phyloP scores from a whole-genome alignment of 2,113 vertebrate genomes.

The Nothobranchius furzeri region DNA sequence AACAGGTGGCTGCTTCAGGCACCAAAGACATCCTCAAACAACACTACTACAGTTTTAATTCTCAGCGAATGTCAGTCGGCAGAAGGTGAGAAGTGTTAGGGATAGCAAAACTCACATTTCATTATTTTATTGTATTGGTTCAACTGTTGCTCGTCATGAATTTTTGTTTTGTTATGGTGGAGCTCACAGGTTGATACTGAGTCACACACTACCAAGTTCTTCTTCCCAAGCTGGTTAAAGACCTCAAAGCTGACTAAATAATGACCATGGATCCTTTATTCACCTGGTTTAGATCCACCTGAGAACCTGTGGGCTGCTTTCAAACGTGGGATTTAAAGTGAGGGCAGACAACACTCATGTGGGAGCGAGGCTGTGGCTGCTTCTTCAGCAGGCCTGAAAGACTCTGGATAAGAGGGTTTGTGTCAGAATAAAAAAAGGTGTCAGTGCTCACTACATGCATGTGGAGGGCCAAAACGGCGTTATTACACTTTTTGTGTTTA shows the following conservation, averaged over 20 bases:
- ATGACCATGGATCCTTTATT: slow-evolving; percentile 7
- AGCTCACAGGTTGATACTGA: too few relatives aligned
- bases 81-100: too few relatives aligned
- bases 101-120: too few relatives aligned
- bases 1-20: too few relatives aligned
- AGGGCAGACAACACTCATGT: slow-evolving; percentile 1
- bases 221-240: neutral
- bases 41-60: too few relatives aligned
- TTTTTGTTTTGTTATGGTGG: too few relatives aligned
- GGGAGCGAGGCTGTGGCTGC: slow-evolving; percentile 1
- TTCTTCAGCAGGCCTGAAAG: slow-evolving; percentile 16
- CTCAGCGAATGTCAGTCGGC: too few relatives aligned
- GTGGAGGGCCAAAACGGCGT: neutral
- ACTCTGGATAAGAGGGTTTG: neutral
- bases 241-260: slow-evolving; percentile 14
- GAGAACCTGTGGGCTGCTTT: slow-evolving; percentile 1
- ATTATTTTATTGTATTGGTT: too few relatives aligned
- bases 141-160: too few relatives aligned
- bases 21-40: too few relatives aligned
- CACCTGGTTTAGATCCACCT: neutral
- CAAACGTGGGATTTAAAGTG: slow-evolving; percentile 6
- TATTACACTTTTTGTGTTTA: too few relatives aligned
- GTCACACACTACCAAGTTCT: neutral
- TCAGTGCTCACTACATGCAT: neutral
- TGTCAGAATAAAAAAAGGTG: neutral